Conservation (phyloP, 2,888 invertebrate genomes). For the Cerceris ruficornis region DNA sequence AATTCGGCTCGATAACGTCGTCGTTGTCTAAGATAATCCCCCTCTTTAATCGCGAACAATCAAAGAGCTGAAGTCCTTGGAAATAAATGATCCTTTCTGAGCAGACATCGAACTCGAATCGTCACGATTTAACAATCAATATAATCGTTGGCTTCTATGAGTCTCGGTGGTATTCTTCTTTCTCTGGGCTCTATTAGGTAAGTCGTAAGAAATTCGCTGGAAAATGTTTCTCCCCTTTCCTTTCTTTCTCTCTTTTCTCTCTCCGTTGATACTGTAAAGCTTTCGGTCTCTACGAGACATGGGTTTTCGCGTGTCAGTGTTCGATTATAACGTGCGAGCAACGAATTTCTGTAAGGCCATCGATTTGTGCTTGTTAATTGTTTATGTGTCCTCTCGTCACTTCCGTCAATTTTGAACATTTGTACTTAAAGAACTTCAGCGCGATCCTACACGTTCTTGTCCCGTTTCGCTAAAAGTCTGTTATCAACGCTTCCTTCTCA, state of each 20-base stretch:
- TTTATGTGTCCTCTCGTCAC: not conserved
- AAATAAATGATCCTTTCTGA: not conserved
- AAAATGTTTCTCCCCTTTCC: not conserved
- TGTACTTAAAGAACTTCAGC: not conserved
- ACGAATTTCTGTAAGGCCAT: slow-evolving; percentile 36
- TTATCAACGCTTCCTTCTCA: too few species aligned
- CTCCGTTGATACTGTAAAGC: not conserved
- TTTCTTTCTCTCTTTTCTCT: not conserved
- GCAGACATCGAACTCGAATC: not conserved
- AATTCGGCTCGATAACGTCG: slow-evolving; percentile 9
- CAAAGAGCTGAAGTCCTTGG: slow-evolving; percentile 7
- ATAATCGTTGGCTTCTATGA: slow-evolving; percentile 22
- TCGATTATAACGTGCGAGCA: slow-evolving; percentile 6
- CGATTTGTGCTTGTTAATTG: slow-evolving; percentile 37
- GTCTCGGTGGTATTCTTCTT: not conserved
- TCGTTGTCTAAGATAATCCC: not conserved
- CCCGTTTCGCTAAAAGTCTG: not conserved
- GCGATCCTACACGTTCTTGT: not conserved
- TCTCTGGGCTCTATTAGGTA: not conserved
- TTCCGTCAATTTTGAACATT: not conserved
- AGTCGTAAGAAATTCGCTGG: not conserved
- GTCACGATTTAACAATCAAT: slow-evolving; percentile 17
- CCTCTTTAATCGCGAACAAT: slow-evolving; percentile 13
- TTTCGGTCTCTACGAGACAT: not conserved
- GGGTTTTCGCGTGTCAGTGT: not conserved